Base-by-base conservation (phyloP, 1,140 invertebrate species). In the Drosophila jambulina region DNA sequence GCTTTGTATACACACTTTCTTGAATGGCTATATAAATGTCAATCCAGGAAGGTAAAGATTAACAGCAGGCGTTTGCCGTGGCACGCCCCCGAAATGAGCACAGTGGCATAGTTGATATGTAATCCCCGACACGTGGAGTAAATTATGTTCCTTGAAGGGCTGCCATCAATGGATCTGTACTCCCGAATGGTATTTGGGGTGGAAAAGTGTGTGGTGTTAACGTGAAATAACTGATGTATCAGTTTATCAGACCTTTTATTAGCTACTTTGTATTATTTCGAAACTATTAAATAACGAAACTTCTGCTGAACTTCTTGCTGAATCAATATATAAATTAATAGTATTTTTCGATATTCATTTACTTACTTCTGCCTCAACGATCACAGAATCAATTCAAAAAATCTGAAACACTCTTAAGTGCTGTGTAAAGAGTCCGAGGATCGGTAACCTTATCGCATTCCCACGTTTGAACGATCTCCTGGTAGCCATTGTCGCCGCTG, bases 41-140 rank as follows among this genome's bases (percentile, higher is more conserved):
- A 34, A 38, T 75, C 45, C 46, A 34, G 32, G 40, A 27, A 65
- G 61, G n/a, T 46, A 32, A 40, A 40, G 45, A 74, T 74, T 74
- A 74, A 72, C 36, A 76, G 25, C 38, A 38, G 72, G 19, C 51
- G 59, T 27, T 53, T 68, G 56, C 48, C 43, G 42, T 9, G 56
- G 49, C 74, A 78, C 43, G 79, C 63, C 59, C 74, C n/a, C 36
- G 25, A 67, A 40, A 75, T 75, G 49, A 67, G 12, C 8, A 67
- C 72, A 75, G 70, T 58, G 21, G 51, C 61, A 23, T 43, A 75
- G 71, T 85, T 71, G 53, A 86, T 78, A 48, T 85, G 82, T 86
- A 79, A 86, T 63, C 82, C 85, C 53, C 34, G 57, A 78, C 82
- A 86, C 82, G 83, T 86, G 82, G 80, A 79, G 64, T 70, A 75